Percentiles rank a stretch among this genome's conserved stretches.
Conservation (phyloP, 2,888 invertebrate genomes). For the Rhimphoctona megacephalus region DNA sequence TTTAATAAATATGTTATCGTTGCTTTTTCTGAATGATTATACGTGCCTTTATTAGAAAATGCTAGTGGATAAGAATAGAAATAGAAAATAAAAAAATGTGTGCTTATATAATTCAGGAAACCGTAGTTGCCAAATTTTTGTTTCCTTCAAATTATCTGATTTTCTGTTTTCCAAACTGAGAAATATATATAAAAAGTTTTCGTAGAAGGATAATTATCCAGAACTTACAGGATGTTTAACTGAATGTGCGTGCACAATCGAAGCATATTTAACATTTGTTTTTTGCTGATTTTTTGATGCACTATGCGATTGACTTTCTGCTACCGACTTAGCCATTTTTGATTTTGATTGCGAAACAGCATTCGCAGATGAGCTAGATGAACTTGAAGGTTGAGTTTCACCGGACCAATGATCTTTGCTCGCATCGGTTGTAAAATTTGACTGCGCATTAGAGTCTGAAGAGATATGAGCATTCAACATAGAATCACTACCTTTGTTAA, state of each 20-base stretch:
- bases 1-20: not conserved
- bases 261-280: not conserved
- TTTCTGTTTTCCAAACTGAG: not conserved
- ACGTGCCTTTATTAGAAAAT: not conserved
- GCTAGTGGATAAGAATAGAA: not conserved
- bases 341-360: no score
- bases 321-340: not conserved
- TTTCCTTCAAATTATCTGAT: no score
- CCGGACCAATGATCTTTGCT: no score
- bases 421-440: no score
- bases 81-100: not conserved
- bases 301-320: not conserved
- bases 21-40: not conserved
- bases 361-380: no score
- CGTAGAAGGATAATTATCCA: not conserved
- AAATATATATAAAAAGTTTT: not conserved
- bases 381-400: no score
- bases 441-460: no score
- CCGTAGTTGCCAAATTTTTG: not conserved
- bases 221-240: not conserved
- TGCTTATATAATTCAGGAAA: not conserved
- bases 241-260: not conserved
- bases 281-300: not conserved
- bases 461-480: no score
- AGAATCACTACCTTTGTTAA: no score